These are phyloP conservation scores for Drosophila asahinai DNA, from an alignment of 1,140 invertebrate genomes.

Conservation along the genomic window DNA sequence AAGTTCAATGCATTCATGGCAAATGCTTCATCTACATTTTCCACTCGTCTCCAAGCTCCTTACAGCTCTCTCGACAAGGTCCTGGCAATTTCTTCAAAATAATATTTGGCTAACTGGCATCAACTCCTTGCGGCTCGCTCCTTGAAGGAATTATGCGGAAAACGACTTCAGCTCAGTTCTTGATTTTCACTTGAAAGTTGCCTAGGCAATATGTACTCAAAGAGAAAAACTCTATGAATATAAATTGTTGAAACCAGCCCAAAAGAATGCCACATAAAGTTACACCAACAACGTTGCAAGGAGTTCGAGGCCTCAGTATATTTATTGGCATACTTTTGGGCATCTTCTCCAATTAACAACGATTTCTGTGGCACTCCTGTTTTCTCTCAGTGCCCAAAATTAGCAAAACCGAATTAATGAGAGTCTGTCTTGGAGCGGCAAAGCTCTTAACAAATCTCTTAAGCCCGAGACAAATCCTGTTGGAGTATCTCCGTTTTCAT, in stretches of 20 bases:
- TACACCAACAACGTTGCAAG: neutral
- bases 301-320: neutral
- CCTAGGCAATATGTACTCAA: neutral
- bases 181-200: neutral
- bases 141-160: slow-evolving; percentile 31
- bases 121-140: slow-evolving; percentile 2
- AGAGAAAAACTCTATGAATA: too few species aligned
- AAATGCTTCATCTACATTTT: slow-evolving; percentile 21
- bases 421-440: neutral
- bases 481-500: slow-evolving; percentile 8
- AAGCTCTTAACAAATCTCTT: slow-evolving; percentile 48
- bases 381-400: slow-evolving; percentile 28
- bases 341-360: neutral
- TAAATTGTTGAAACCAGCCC: neutral
- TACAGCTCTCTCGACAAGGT: neutral
- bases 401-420: slow-evolving; percentile 48
- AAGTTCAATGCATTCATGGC: slow-evolving; percentile 60
- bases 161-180: slow-evolving; percentile 4
- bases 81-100: slow-evolving; percentile 11
- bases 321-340: neutral
- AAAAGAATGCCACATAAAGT: slow-evolving; percentile 2
- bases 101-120: slow-evolving; percentile 34
- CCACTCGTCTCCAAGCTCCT: neutral
- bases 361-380: neutral
- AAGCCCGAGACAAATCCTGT: slow-evolving; percentile 25